Base-by-base conservation (phyloP, 2,888 invertebrate species). In the Drosophila ezoana region DNA sequence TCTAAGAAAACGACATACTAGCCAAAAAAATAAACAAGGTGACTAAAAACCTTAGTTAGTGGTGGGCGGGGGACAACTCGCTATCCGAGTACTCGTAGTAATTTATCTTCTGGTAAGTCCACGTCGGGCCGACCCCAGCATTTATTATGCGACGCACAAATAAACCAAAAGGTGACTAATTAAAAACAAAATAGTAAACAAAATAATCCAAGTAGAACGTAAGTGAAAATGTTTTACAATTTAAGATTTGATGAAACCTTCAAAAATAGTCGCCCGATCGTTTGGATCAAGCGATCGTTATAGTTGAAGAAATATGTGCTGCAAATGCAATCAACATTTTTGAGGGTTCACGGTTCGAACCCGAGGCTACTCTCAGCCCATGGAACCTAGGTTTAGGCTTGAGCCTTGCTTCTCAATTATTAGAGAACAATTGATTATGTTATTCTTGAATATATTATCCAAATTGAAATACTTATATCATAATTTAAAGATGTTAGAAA, bases 141-240 rank as follows among this genome's bases (percentile, higher is more conserved):
- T 90, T 89, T 87, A 91, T 90, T 90, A 91, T 90, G 91, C 91
- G 90, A 68, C 91, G 90, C 90, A 90, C 90, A 90, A 91, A 79
- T 53, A 32, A 38, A 74, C 28, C 28, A 66, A 40, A 38, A 32
- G 18, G 8, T 28, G 28, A 28, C 28, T 28, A 33, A 3, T 3
- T 14, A 13, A 28, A 16, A 0, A 28, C 8, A 16, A 32, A n/a
- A 33, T 65, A 67, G 57, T 32, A 37, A 52, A 41, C 8, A 28
- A 20, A 23, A 33, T 56, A 80, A 60, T 49, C 58, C 75, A 57
- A 49, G 65, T 86, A 83, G 78, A 77, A 58, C 45, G 60, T 86
- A 83, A 83, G 83, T 80, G 60, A 65, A 72, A 48, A 77, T 88
- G 77, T 82, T 87, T 80, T 87, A 86, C 80, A 82, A 67, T 87